Evolutionary conservation across 2,888 invertebrate genomes (phyloP).

Genomic region (Eupithecia inturbata): DNA sequence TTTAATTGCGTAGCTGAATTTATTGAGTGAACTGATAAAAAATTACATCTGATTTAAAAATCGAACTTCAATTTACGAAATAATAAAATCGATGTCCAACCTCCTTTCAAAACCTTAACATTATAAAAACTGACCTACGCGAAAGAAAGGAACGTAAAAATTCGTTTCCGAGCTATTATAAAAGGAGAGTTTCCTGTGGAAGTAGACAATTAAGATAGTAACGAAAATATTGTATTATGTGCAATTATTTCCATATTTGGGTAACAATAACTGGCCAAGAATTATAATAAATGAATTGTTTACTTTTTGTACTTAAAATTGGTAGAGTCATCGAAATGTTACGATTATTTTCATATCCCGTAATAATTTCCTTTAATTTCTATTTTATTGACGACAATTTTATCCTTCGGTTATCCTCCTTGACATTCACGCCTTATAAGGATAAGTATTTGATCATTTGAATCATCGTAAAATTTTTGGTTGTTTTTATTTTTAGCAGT

Average conservation of each 20-base stretch:
- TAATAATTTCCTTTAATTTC: neutral
- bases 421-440: neutral
- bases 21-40: neutral
- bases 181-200: slow-evolving; percentile 33
- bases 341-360: neutral
- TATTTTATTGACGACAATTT: neutral
- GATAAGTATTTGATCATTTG: neutral
- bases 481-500: neutral
- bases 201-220: slow-evolving; percentile 21
- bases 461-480: neutral
- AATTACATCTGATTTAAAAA: neutral
- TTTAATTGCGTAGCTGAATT: neutral
- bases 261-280: slow-evolving; percentile 8
- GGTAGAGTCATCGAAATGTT: slow-evolving; percentile 2
- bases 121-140: slow-evolving; percentile 17
- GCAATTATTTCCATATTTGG: slow-evolving; percentile 22
- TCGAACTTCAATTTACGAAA: neutral
- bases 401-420: neutral
- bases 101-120: slow-evolving; percentile 15
- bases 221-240: slow-evolving; percentile 15
- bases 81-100: neutral
- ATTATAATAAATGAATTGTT: slow-evolving; percentile 12
- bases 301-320: neutral
- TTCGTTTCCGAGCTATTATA: slow-evolving; percentile 22
- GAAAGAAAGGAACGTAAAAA: slow-evolving; percentile 8